Base-by-base conservation (phyloP, 2,888 invertebrate species). In the Terebella lapidaria region DNA sequence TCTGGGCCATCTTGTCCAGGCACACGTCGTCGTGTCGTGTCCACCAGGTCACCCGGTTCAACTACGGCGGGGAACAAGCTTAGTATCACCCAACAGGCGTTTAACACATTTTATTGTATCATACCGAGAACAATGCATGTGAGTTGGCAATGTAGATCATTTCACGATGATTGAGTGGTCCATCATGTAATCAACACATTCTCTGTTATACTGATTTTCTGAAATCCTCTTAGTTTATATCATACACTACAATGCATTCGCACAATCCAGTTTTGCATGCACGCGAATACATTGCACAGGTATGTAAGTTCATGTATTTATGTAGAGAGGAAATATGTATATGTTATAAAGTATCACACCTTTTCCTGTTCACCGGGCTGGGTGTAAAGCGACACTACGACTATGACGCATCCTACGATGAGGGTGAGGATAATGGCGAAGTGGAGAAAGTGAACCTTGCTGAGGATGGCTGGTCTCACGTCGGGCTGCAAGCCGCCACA, bases 401-500 rank as follows among this genome's bases (percentile, higher is more conserved):
- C 68, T 56, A 70, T 74, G 24, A 69, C 70, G 22, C 73, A 57
- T 27, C 69, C 54, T 22, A 71, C 67, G 27, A 76, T 66, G 10
- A 62, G 65, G 18, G 72, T 69, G 26, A 74, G 64, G 57, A 77
- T 69, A 62, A 76, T 70, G 59, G 76, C 72, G 62, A 75, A 77
- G 64, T 76, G 74, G 15, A 77, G 70, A 57, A 76, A 77, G 61
- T 76, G 73, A 10, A 77, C 72, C 25, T 71, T 63, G 20, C 70
- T 62, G 26, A 74, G 63, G 22, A 76, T 58, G 2, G 49, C 42
- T 1, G 68, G 69, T 42, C 69, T 24, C 20, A 22, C 52, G 60
- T 68, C 69, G 2, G 28, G 29, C 15, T 61, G 65, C 1, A 29
- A 30, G 49, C 73, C 72, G 1, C 75, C 75, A 62, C 82, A 81